Evolutionary conservation across 2,113 vertebrate species (phyloP).

Genomic region (Seriola quinqueradiata): DNA sequence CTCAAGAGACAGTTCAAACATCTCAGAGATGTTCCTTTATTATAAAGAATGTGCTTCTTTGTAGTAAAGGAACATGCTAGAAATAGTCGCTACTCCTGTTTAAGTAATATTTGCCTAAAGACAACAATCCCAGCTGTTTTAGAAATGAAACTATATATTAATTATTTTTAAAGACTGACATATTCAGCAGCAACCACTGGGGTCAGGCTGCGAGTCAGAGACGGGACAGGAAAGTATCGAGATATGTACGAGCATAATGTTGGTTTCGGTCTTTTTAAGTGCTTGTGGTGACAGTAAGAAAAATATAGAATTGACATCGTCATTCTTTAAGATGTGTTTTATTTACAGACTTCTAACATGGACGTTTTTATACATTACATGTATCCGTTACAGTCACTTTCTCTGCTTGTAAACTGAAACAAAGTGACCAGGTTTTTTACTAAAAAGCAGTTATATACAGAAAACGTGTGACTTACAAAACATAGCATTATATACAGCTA

Average conservation of each 20-base stretch:
- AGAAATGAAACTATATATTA: no score
- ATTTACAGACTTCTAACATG: not conserved
- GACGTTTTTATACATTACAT: not conserved
- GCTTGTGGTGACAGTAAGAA: not conserved
- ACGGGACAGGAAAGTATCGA: not conserved
- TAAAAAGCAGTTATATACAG: not conserved
- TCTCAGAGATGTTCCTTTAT: not conserved
- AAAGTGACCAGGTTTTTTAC: slow-evolving; percentile 8
- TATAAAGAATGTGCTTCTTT: no score
- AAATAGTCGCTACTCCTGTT: not conserved
- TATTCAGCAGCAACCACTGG: no score
- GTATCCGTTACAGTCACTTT: slow-evolving; percentile 5
- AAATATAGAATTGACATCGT: not conserved
- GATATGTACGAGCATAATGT: not conserved
- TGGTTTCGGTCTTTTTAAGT: not conserved
- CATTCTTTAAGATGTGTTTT: not conserved
- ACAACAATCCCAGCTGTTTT: not conserved
- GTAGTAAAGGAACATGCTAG: no score
- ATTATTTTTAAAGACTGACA: not conserved
- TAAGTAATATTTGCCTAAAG: not conserved
- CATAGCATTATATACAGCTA: slow-evolving; percentile 16
- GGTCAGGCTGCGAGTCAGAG: not conserved
- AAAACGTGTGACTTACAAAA: slow-evolving; percentile 21
- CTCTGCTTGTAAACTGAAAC: slow-evolving; percentile 44
- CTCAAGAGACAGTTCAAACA: no score